Conservation (phyloP, 2,888 invertebrate genomes). For the Epinotia demarniana region DNA sequence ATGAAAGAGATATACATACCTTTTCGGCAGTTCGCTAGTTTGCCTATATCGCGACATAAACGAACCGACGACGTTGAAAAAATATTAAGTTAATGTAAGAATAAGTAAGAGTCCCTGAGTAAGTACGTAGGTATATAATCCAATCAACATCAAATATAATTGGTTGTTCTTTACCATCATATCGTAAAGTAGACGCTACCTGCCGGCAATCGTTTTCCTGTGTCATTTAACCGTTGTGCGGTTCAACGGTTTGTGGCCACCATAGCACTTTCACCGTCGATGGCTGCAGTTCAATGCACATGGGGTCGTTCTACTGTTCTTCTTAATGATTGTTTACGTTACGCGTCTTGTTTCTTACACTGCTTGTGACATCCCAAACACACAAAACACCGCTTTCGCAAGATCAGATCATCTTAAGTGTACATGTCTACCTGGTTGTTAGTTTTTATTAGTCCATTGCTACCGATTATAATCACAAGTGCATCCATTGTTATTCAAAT, state of each 20-base stretch:
- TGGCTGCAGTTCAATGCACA: slow-evolving; percentile 54
- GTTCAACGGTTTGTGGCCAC: slow-evolving; percentile 15
- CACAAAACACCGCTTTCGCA: slow-evolving; percentile 21
- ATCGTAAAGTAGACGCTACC: not conserved
- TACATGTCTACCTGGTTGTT: slow-evolving; percentile 38
- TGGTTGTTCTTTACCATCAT: not conserved
- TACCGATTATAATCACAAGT: slow-evolving; percentile 7
- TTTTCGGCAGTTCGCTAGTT: too few relatives aligned
- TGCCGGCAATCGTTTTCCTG: slow-evolving; percentile 21
- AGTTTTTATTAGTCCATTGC: slow-evolving; percentile 38
- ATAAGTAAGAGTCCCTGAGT: too few relatives aligned
- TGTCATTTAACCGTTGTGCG: slow-evolving; percentile 15
- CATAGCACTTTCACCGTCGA: slow-evolving; percentile 52
- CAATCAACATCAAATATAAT: not conserved
- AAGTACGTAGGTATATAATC: too few relatives aligned
- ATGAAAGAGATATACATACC: too few relatives aligned
- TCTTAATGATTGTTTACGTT: slow-evolving; percentile 33
- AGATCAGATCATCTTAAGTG: slow-evolving; percentile 15
- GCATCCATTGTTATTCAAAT: slow-evolving; percentile 27
- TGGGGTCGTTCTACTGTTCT: slow-evolving; percentile 40
- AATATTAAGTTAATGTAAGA: too few relatives aligned
- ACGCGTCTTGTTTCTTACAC: slow-evolving; percentile 17
- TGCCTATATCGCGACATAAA: too few relatives aligned
- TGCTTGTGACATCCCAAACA: slow-evolving; percentile 5
- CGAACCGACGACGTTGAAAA: too few relatives aligned